phyloP scores from a whole-genome alignment of 2,888 invertebrate genomes.

The Drosophila rubida region DNA sequence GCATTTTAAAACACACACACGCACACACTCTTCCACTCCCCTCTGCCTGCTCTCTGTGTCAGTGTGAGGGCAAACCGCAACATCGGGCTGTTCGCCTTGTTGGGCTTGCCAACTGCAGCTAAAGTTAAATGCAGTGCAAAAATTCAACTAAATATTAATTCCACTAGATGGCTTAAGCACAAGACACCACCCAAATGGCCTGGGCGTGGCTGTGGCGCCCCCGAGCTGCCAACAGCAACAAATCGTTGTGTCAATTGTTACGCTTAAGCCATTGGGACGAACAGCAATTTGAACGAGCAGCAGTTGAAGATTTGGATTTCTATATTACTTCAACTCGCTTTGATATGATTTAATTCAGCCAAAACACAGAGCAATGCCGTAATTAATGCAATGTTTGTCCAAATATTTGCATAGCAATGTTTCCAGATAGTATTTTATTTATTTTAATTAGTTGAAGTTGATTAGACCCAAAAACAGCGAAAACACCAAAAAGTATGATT shows the following conservation, averaged over 20 bases:
- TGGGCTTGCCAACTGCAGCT: conserved; percentile 61
- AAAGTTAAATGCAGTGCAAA: conserved; percentile 68
- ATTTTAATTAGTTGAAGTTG: not conserved
- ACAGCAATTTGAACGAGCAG: not conserved
- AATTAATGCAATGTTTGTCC: not conserved
- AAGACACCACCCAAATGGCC: conserved; percentile 42
- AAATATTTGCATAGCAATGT: not conserved
- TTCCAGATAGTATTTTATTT: not conserved
- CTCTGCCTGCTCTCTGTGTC: not conserved
- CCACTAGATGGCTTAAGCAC: conserved; percentile 39
- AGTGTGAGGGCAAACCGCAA: conserved; percentile 52
- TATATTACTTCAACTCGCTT: not conserved
- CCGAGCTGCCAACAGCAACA: conserved; percentile 30
- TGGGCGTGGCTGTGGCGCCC: conserved; percentile 47
- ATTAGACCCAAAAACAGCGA: not conserved
- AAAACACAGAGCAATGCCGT: not conserved
- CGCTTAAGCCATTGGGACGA: conserved; percentile 26
- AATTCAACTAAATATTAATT: conserved; percentile 76
- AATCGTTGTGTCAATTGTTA: conserved; percentile 42
- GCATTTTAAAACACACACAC: conserved; percentile 73
- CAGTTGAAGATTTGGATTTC: not conserved
- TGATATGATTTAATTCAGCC: not conserved
- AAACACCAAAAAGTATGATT: not conserved
- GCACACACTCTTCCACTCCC: not conserved
- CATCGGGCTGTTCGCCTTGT: conserved; percentile 38